Percentiles rank a stretch among this genome's conserved stretches.
phyloP scores from a whole-genome alignment of 2,888 invertebrate genomes.

The Magallana nippona region DNA sequence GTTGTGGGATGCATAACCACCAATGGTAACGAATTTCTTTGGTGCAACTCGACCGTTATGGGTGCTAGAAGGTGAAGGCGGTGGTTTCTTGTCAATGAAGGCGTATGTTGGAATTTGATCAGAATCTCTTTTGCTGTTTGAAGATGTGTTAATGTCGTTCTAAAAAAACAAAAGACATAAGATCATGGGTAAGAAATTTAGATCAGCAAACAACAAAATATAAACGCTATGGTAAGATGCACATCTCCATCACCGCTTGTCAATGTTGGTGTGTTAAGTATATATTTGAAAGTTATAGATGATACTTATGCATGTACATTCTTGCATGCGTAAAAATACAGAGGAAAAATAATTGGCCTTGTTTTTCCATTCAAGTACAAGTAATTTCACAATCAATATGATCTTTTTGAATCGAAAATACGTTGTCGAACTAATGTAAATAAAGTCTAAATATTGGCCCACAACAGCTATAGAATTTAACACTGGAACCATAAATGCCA shows the following conservation, averaged over 20 bases:
- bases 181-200: neutral
- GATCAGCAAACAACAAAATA: neutral
- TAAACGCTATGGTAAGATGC: neutral
- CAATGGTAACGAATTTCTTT: conserved; percentile 70
- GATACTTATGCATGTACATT: too few relatives aligned
- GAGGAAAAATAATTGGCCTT: too few relatives aligned
- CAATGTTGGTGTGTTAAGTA: too few relatives aligned
- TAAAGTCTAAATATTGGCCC: too few relatives aligned
- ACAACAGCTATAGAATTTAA: too few relatives aligned
- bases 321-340: too few relatives aligned
- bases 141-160: neutral
- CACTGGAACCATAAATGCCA: too few relatives aligned
- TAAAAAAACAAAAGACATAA: neutral
- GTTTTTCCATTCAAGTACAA: too few relatives aligned
- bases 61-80: conserved; percentile 63
- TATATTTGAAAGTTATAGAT: too few relatives aligned
- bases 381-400: too few relatives aligned
- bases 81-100: conserved; percentile 63
- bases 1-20: neutral
- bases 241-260: neutral
- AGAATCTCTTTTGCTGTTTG: conserved; percentile 49
- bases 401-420: too few relatives aligned
- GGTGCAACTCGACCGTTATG: conserved; percentile 58
- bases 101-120: conserved; percentile 63
- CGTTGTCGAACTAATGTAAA: too few relatives aligned